Evolutionary conservation across 53 echinoderm and acorn worm genomes (phyloP).

Genomic region (Antedon mediterranea): DNA sequence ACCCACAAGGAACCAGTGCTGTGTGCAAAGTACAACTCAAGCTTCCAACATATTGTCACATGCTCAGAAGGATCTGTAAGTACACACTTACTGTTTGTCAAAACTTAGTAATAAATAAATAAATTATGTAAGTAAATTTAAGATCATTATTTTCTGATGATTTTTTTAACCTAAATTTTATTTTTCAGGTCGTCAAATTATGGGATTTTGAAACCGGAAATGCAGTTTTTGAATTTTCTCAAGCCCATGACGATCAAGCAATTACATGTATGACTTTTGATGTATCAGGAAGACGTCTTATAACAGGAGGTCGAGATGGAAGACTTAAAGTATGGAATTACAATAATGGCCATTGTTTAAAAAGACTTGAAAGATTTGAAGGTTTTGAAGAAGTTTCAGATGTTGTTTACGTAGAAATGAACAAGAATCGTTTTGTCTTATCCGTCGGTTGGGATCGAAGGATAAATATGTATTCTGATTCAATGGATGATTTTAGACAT

Average conservation of each 20-base stretch:
- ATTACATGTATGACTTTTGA: constrained; percentile 88
- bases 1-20: constrained; percentile 87
- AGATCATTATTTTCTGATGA: neutral
- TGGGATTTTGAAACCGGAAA: constrained; percentile 99
- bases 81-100: too few relatives aligned
- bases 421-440: constrained; percentile 86
- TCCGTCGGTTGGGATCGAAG: constrained; percentile 90
- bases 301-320: constrained; percentile 93
- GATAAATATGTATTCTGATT: constrained; percentile 84
- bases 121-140: too few relatives aligned
- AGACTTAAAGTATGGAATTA: constrained; percentile 90
- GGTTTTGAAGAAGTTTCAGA: constrained; percentile 77
- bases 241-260: constrained; percentile 76
- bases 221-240: constrained; percentile 86
- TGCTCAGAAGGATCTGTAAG: constrained; percentile 90
- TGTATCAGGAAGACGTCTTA: constrained; percentile 75
- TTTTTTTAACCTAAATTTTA: neutral
- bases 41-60: constrained; percentile 81
- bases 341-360: constrained; percentile 97
- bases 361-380: constrained; percentile 76
- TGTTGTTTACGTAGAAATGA: constrained; percentile 90
- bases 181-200: constrained; percentile 68
- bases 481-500: constrained; percentile 61
- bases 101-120: too few relatives aligned
- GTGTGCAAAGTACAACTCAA: constrained; percentile 69